Evolutionary conservation across 2,888 invertebrate species (phyloP), one percentile per base, ranked within the genome.

Genomic region (Orchesella flavescens): DNA sequence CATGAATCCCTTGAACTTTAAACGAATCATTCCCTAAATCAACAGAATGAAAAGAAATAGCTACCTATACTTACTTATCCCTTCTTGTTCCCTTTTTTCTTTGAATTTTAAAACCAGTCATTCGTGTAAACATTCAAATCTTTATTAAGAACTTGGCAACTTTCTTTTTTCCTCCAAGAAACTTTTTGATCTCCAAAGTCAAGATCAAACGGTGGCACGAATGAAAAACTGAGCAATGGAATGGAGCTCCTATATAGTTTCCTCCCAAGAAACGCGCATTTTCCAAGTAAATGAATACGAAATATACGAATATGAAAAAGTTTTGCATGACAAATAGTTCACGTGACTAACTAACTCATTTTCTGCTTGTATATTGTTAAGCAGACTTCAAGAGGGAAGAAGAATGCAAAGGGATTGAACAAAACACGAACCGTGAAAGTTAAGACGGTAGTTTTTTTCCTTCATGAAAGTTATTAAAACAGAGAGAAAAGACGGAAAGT

Each of bases 241-340:
- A 17, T 44, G n/a, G 34, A 34, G 34, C 34, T 34, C 3, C n/a
- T 59, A 5, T 23, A 43, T 4, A n/a, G 9, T 66, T 59, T 43
- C 44, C 19, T n/a, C 66, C 12, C 12, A 66, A 17, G 44, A 66
- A 66, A 44, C 66, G 7, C 34, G 13, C 17, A n/a, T 57, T 57
- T 57, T 44, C 66, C 44, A 44, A 66, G 17, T 44, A 66, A 66
- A 66, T 66, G 66, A 66, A 66, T 66, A 44, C 21, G 24, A 19
- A 19, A 44, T 43, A 66, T 66, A 44, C 21, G 24, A 19, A 19
- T 15, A 53, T n/a, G n/a, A 53, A 53, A 53, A 53, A 13, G 13
- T 57, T 57, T 57, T 57, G 57, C n/a, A 19, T 17, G 57, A 57
- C 57, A 57, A 57, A 57, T 57, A 57, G 19, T 19, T 57, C 10